Conservation (phyloP, 2,797 vertebrate genomes). For the Rhabdomys pumilio region DNA sequence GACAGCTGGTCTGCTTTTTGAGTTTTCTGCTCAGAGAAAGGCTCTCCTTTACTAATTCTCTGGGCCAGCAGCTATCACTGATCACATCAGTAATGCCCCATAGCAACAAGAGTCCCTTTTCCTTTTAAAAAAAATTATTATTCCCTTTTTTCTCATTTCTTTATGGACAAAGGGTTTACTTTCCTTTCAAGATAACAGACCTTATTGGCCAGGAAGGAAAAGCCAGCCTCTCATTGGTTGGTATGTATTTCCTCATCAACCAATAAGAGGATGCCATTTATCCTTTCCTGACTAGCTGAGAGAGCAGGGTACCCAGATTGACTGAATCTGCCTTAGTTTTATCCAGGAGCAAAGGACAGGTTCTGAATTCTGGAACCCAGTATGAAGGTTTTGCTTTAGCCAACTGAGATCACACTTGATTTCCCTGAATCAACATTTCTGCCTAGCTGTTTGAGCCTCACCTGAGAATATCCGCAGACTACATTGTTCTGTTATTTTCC, state of each 20-base stretch:
- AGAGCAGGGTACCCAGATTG: background rate
- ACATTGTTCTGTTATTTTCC: background rate
- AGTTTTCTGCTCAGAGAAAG: conserved; percentile 35
- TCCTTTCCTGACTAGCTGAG: conserved; percentile 74
- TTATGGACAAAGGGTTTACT: conserved; percentile 70
- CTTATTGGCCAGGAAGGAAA: conserved; percentile 63
- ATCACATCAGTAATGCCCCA: conserved; percentile 47
- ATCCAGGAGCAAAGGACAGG: background rate
- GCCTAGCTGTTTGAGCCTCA: background rate
- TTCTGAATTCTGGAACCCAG: conserved; percentile 2
- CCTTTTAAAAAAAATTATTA: background rate
- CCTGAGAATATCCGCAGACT: background rate
- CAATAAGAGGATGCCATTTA: conserved; percentile 81
- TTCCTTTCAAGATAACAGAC: conserved; percentile 67
- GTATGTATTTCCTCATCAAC: conserved; percentile 9
- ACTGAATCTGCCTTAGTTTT: conserved; percentile 16
- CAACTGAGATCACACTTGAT: background rate
- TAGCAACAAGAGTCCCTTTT: conserved; percentile 58
- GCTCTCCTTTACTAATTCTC: conserved; percentile 64
- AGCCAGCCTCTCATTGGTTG: conserved; percentile 58
- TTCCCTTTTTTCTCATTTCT: conserved; percentile 64
- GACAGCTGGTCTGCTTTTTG: conserved; percentile 63
- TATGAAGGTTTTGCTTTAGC: conserved; percentile 7
- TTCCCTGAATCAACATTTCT: background rate
- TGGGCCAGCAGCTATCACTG: conserved; percentile 18